Evolutionary conservation across 2,888 invertebrate species (phyloP).

Genomic region (Trypoxylon attenuatum): DNA sequence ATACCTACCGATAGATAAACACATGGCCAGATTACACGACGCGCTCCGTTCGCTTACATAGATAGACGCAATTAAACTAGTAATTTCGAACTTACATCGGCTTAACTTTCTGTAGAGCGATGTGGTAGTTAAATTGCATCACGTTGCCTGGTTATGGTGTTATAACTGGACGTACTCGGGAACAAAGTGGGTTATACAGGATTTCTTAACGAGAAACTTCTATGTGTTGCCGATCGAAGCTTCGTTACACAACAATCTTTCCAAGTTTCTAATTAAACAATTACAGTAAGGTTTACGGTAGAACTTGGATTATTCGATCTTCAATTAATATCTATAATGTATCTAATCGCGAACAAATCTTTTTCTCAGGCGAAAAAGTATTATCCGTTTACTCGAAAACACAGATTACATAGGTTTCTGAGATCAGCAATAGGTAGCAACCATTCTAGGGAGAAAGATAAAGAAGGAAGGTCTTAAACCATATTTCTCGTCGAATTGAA

Average conservation of each 20-base stretch:
- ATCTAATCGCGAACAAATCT: no score
- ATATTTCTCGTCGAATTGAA: background rate
- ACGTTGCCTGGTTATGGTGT: constrained; percentile 68
- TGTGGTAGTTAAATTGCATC: constrained; percentile 73
- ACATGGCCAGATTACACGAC: constrained; percentile 70
- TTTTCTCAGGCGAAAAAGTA: no score
- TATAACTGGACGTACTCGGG: constrained; percentile 61
- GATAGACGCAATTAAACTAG: constrained; percentile 73
- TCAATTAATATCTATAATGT: no score
- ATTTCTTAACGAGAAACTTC: constrained; percentile 52
- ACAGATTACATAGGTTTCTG: no score
- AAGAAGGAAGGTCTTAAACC: background rate
- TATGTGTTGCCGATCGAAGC: no score
- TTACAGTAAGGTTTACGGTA: no score
- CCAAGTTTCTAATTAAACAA: no score
- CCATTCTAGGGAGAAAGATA: background rate
- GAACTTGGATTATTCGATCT: no score
- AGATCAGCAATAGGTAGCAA: no score
- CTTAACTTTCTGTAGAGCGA: constrained; percentile 70
- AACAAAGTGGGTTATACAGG: constrained; percentile 49
- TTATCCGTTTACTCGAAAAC: no score
- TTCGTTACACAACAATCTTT: no score
- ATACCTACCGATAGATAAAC: constrained; percentile 68
- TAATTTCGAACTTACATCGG: constrained; percentile 73
- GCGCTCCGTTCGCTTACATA: constrained; percentile 59